Conservation (phyloP, 2,113 vertebrate species). For the Pseudonaja textilis region DNA sequence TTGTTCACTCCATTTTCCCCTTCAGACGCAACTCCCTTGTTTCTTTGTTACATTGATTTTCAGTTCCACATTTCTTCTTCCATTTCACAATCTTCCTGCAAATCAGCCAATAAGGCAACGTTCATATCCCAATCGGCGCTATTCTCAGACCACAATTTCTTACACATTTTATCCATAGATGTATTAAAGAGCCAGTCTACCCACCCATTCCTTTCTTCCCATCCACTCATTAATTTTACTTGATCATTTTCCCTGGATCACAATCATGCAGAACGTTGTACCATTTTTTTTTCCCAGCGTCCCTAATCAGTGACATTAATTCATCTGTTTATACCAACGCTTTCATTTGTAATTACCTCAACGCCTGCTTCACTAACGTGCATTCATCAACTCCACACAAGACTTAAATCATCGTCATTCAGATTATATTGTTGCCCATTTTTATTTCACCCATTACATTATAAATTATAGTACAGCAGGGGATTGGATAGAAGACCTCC, state of each 20-base stretch:
- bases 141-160: neutral
- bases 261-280: neutral
- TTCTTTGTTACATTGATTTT: neutral
- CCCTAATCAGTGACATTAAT: neutral
- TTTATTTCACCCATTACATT: neutral
- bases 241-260: neutral
- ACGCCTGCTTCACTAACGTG: neutral
- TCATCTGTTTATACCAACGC: neutral
- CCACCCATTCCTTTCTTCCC: neutral
- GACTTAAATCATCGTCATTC: neutral
- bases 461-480: neutral
- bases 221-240: neutral
- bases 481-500: neutral
- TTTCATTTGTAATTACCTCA: neutral
- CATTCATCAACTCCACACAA: neutral
- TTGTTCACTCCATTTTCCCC: neutral
- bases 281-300: neutral
- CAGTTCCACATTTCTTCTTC: neutral
- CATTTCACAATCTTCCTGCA: neutral
- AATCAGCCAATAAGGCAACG: neutral
- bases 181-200: neutral
- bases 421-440: neutral
- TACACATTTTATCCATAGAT: neutral
- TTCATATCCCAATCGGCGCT: neutral
- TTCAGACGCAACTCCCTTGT: neutral